Evolutionary conservation across 2,888 invertebrate genomes (phyloP).

Genomic region (Metacarcinus magister): DNA sequence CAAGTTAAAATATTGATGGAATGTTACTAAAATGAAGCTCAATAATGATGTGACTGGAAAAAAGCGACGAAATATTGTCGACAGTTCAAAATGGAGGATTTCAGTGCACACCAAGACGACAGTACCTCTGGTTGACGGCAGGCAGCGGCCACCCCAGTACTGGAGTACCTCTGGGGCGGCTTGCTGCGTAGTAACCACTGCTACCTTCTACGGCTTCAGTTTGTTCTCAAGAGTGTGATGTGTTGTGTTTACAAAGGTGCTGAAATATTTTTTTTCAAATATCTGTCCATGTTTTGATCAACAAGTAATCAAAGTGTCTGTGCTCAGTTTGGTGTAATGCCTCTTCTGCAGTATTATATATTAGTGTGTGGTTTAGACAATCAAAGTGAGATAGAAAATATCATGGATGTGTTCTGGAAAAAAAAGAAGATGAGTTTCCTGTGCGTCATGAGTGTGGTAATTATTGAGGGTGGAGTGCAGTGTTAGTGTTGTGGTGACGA

Average conservation of each 20-base stretch:
- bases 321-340: neutral
- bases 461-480: neutral
- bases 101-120: neutral
- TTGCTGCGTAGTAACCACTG: neutral
- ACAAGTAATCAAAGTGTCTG: neutral
- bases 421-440: neutral
- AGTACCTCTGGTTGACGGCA: neutral
- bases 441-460: neutral
- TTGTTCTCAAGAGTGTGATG: neutral
- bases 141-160: neutral
- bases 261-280: neutral
- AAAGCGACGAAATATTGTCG: neutral
- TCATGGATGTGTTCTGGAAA: neutral
- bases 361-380: neutral
- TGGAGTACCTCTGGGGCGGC: constrained; percentile 59
- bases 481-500: neutral
- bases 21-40: neutral
- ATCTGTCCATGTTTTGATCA: neutral
- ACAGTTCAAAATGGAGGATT: neutral
- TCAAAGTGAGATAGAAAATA: neutral
- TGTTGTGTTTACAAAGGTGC: neutral
- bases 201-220: constrained; percentile 33
- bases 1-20: neutral
- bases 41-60: neutral
- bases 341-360: neutral